These are phyloP conservation scores for Archips xylosteana DNA, from an alignment of 2,888 invertebrate genomes.

Conservation along the genomic window DNA sequence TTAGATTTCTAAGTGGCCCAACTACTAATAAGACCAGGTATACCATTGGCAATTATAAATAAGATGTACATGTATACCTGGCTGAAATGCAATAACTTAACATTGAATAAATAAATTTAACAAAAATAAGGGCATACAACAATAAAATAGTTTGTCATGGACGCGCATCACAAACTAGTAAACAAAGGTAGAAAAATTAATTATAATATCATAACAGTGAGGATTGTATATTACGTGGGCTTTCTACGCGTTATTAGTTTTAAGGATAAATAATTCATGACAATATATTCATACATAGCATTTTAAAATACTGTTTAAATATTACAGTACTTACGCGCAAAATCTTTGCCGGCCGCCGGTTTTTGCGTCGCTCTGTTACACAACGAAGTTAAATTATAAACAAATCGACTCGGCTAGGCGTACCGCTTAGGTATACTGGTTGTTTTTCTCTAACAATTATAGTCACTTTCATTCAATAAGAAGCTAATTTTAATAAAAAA, in stretches of 20 bases:
- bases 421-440: background rate
- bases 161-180: too few relatives aligned
- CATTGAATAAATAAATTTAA: too few relatives aligned
- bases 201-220: background rate
- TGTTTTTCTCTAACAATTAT: background rate
- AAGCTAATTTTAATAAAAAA: slow-evolving; percentile 26
- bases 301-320: background rate
- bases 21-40: too few relatives aligned
- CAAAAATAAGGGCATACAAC: too few relatives aligned
- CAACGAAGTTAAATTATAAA: background rate
- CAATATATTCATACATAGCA: background rate
- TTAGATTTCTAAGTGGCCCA: too few relatives aligned
- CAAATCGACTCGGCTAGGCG: background rate
- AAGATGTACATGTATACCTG: too few relatives aligned
- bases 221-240: background rate
- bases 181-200: background rate
- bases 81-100: too few relatives aligned
- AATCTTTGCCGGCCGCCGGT: slow-evolving; percentile 24
- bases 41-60: too few relatives aligned
- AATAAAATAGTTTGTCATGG: too few relatives aligned
- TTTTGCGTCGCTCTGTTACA: background rate
- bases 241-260: background rate
- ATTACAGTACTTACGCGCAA: slow-evolving; percentile 35
- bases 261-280: background rate
- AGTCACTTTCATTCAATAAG: slow-evolving; percentile 36